Percentiles rank a stretch among this genome's conserved stretches.
Conservation (phyloP, 92 coral and sea anemone species). For the Pocillopora meandrina region DNA sequence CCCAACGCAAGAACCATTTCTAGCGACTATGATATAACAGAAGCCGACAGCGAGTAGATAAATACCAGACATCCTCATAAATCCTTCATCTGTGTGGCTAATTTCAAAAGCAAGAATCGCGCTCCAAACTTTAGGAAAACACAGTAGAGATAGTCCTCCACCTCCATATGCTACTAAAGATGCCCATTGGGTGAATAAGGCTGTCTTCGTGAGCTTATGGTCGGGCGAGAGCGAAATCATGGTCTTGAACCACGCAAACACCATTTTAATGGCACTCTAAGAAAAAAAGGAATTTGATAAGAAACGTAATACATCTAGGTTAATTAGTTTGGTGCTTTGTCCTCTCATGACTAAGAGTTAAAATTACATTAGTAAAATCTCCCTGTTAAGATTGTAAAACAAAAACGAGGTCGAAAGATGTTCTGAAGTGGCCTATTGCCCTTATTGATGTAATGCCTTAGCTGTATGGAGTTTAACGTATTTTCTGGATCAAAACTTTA, state of each 20-base stretch:
- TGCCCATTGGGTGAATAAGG: constrained; percentile 41
- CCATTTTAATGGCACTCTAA: background rate
- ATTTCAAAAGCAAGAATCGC: constrained; percentile 24
- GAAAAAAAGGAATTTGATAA: no score
- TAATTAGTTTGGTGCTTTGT: no score
- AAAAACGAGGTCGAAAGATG: no score
- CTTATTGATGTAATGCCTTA: no score
- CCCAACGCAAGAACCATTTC: constrained; percentile 22
- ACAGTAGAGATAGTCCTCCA: constrained; percentile 51
- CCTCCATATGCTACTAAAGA: constrained; percentile 45
- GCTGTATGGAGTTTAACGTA: no score
- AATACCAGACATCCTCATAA: constrained; percentile 33
- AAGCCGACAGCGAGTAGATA: constrained; percentile 43
- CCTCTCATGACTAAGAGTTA: no score
- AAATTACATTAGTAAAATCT: no score
- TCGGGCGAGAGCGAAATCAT: constrained; percentile 46
- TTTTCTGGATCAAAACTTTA: no score
- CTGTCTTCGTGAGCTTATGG: constrained; percentile 40
- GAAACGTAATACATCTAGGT: no score
- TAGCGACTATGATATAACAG: constrained; percentile 38
- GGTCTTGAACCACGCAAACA: constrained; percentile 32
- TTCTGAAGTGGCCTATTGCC: no score
- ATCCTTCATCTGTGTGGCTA: constrained; percentile 24
- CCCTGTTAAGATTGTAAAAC: no score
- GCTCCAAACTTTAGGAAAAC: constrained; percentile 41